A percentile compares a stretch with the other conserved stretches of the same genome.
These are phyloP conservation scores for Apodemus sylvaticus DNA, from an alignment of 2,113 vertebrate species.

Conservation along the genomic window DNA sequence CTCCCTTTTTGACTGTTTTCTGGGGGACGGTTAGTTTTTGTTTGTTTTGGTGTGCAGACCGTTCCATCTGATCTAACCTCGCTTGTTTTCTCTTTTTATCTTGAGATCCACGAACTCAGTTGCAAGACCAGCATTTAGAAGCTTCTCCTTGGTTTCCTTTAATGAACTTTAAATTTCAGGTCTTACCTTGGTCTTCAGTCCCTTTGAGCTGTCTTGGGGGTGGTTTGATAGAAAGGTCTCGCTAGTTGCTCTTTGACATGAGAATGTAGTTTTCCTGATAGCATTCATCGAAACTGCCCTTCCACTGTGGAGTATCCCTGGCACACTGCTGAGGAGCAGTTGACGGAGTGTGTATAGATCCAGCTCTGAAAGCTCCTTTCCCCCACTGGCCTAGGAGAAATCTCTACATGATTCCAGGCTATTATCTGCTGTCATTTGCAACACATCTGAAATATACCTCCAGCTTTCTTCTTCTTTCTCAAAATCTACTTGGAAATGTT, in stretches of 20 bases:
- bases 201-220: not conserved
- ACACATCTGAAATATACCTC: not conserved
- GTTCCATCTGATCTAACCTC: not conserved
- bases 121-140: not conserved
- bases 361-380: not conserved
- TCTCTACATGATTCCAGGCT: not conserved
- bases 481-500: not conserved
- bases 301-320: not conserved
- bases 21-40: too few relatives aligned
- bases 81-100: not conserved
- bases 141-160: not conserved
- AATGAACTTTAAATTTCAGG: not conserved
- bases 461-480: not conserved
- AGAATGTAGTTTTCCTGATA: not conserved
- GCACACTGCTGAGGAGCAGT: not conserved
- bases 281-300: not conserved
- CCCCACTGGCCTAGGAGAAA: not conserved
- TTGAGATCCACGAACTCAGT: not conserved
- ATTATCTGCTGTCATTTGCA: not conserved
- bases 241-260: not conserved
- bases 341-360: not conserved
- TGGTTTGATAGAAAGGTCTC: not conserved
- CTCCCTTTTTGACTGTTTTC: not conserved
- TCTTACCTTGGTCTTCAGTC: not conserved
- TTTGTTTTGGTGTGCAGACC: not conserved